Base-by-base conservation (phyloP, 2,888 invertebrate genomes). In the Bombylius major region DNA sequence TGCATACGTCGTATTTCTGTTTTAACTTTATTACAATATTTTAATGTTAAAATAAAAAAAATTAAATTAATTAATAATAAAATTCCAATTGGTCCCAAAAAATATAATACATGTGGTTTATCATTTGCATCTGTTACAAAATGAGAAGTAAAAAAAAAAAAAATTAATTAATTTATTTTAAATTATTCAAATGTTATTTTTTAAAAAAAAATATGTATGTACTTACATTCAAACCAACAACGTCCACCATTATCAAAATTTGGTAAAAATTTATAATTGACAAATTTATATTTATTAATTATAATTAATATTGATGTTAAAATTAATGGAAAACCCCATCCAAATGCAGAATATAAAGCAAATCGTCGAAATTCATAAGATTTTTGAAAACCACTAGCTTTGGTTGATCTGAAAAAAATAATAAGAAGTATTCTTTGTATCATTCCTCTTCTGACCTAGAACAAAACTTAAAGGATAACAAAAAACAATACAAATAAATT, bases 11-110 rank as follows among this genome's bases (percentile, higher is more conserved):
- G 80, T 62, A 89, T 85, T 71, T 89, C 88, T 0, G 81, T 80
- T 71, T 87, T 87, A 5, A 87, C 85, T 62, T 79, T 79, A 61
- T 82, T 82, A 65, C 86, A 87, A 65, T 87, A 82, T 11, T 80
- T 72, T 4, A 84, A 78, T 0, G 88, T 88, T 62, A 84, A 71
- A 58, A 82, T 70, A 74, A 87, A 88, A 14, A 88, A 74, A 31
- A 82, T 70, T 50, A 82, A 75, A 70, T 88, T 87, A n/a, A 78
- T 75, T 36, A 80, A 72, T 46, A 84, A 77, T 62, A 85, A 77
- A 7, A 85, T 59, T 0, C 82, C 80, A 68, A 85, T 75, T 0
- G 87, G 87, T 1, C 78, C 74, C 57, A 82, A 78, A 69, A 86
- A 86, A 68, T 81, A 84, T 51, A 84, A 70, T 11, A 79, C 55